Percentiles rank a stretch among this genome's conserved stretches.
Evolutionary conservation across 2,888 invertebrate genomes (phyloP).

Genomic region (Cataglyphis cursor): DNA sequence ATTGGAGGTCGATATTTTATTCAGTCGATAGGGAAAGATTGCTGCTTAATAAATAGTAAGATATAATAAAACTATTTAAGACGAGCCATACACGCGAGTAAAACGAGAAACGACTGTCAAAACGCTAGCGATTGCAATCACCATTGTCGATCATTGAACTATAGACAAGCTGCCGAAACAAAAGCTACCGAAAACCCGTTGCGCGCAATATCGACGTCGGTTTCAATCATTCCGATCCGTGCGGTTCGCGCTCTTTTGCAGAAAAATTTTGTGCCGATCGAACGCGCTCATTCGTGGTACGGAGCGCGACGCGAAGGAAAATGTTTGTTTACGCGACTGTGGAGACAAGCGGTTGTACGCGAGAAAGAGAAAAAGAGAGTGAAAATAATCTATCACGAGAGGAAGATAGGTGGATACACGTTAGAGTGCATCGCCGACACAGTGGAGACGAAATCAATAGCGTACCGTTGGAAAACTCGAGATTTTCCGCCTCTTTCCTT

Average conservation of each 20-base stretch:
- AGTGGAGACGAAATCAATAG: conserved; percentile 43
- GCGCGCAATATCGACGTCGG: conserved; percentile 30
- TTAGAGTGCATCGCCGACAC: conserved; percentile 1
- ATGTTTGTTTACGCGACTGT: conserved; percentile 46
- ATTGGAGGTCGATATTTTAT: background rate
- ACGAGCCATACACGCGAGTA: background rate
- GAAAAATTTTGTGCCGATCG: conserved; percentile 20
- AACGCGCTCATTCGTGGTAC: conserved; percentile 8
- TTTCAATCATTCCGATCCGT: conserved; percentile 27
- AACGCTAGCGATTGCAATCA: background rate
- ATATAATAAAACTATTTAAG: background rate
- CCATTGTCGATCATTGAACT: conserved; percentile 13
- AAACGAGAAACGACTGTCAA: background rate
- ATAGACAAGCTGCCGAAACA: conserved; percentile 5
- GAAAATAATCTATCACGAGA: conserved; percentile 24
- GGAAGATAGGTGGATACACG: conserved; percentile 3
- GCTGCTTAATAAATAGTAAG: background rate
- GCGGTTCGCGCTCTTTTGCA: background rate
- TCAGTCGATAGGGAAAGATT: background rate
- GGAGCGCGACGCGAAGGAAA: conserved; percentile 30
- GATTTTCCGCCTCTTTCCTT: conserved; percentile 18
- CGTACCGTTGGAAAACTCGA: conserved; percentile 38
- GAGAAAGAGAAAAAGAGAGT: background rate
- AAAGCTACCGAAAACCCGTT: conserved; percentile 30
- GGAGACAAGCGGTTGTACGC: conserved; percentile 23